Evolutionary conservation across 2,113 vertebrate genomes (phyloP).

Genomic region (Euleptes europaea): DNA sequence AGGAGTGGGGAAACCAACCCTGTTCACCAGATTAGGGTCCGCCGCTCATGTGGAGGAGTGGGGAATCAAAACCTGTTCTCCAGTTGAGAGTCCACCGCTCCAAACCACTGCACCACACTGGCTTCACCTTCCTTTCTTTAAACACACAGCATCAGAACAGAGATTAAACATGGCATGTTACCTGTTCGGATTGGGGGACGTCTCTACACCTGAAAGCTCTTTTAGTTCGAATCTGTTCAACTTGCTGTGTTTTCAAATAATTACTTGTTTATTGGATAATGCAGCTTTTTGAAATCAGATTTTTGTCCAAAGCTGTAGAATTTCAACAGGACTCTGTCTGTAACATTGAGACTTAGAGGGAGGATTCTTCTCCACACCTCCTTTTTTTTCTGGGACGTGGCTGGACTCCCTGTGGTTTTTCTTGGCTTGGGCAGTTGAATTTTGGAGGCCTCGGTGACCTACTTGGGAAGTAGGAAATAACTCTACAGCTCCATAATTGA

Average conservation of each 20-base stretch:
- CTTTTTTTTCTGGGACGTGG: constrained; percentile 22
- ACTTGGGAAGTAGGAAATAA: constrained; percentile 6
- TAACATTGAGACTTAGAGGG: constrained; percentile 27
- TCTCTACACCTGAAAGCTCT: fast-evolving
- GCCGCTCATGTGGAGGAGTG: too few relatives aligned
- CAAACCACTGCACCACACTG: too few relatives aligned
- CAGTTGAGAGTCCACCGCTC: too few relatives aligned
- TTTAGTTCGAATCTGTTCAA: not conserved
- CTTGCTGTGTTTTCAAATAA: not conserved
- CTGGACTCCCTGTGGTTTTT: constrained; percentile 39
- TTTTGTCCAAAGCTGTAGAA: not conserved
- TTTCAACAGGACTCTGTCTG: not conserved
- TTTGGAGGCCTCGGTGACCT: constrained; percentile 30
- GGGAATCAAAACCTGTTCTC: too few relatives aligned
- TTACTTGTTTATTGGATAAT: not conserved
- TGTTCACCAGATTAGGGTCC: too few relatives aligned
- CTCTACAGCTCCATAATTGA: constrained; percentile 17
- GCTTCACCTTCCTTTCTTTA: not conserved
- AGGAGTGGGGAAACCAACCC: too few relatives aligned
- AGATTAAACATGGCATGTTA: not conserved
- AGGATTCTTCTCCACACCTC: not conserved
- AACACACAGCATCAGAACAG: not conserved
- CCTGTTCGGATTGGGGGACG: not conserved
- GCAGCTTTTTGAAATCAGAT: not conserved
- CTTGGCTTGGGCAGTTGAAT: constrained; percentile 33